Percentiles rank a stretch among this genome's conserved stretches.
Conservation (phyloP, 2,888 invertebrate species). For the Brachypalpus laphriformis region DNA sequence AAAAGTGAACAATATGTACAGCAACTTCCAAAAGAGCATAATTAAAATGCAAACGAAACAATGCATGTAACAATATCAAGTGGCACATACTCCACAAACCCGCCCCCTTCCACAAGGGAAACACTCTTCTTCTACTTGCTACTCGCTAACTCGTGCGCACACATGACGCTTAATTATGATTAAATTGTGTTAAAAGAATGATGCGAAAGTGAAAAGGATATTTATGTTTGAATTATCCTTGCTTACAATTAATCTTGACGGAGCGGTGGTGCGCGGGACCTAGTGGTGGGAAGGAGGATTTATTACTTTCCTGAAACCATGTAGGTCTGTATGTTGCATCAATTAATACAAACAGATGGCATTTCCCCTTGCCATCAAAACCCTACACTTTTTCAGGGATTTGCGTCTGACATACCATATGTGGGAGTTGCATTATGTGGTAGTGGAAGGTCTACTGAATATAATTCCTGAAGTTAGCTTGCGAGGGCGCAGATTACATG, state of each 20-base stretch:
- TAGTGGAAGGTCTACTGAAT: background rate
- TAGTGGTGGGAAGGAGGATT: background rate
- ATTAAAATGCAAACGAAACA: slow-evolving; percentile 27
- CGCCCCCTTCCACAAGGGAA: slow-evolving; percentile 7
- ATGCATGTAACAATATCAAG: slow-evolving; percentile 31
- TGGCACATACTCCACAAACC: background rate
- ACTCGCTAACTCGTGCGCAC: slow-evolving; percentile 23
- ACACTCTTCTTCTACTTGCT: background rate
- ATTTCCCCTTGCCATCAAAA: background rate
- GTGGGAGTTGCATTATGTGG: background rate
- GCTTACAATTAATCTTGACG: slow-evolving; percentile 17
- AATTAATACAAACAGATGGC: background rate
- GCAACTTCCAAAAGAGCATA: slow-evolving; percentile 51
- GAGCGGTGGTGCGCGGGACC: background rate
- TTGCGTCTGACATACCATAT: background rate
- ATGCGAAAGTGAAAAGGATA: slow-evolving; percentile 6
- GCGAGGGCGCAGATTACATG: background rate
- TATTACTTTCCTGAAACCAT: background rate
- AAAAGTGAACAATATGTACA: slow-evolving; percentile 13
- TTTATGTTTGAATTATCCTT: background rate
- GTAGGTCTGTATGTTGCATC: background rate
- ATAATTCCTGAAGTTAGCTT: background rate
- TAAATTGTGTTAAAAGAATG: slow-evolving; percentile 28
- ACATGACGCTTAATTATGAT: slow-evolving; percentile 43
- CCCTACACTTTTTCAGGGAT: background rate